Evolutionary conservation across 2,888 invertebrate genomes (phyloP).

Genomic region (Leptinotarsa peninsularis): DNA sequence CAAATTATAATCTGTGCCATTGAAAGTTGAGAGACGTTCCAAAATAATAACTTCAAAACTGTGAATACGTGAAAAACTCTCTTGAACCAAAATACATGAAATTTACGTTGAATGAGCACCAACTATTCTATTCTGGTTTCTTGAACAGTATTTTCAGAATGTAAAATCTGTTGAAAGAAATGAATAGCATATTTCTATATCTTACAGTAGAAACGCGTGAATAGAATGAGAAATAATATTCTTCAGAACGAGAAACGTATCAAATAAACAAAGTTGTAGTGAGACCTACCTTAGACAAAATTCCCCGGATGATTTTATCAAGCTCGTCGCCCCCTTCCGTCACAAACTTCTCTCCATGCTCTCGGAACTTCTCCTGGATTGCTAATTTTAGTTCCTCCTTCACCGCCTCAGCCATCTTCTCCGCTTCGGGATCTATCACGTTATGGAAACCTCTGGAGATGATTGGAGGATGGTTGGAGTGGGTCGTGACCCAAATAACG

Average conservation of each 20-base stretch:
- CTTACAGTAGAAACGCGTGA: no score
- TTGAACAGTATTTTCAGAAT: background rate
- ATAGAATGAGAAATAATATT: no score
- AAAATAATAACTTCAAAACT: no score
- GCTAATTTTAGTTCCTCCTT: background rate
- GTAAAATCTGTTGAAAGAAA: no score
- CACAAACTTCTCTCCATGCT: conserved; percentile 7
- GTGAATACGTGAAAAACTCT: no score
- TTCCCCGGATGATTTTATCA: background rate
- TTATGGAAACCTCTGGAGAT: background rate
- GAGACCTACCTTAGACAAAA: background rate
- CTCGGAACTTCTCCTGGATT: background rate
- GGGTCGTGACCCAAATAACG: conserved; percentile 42
- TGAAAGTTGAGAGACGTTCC: no score
- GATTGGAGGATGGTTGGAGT: conserved; percentile 41
- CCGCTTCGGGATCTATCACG: background rate
- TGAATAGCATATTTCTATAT: no score
- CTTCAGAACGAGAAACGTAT: no score
- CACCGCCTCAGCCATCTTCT: conserved; percentile 2
- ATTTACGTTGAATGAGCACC: no score
- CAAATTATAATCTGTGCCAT: no score
- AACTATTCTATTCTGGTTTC: background rate
- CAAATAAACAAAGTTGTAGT: no score
- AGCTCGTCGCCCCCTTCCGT: background rate
- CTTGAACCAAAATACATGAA: no score